A percentile compares a stretch with the other conserved stretches of the same genome.
phyloP scores from a whole-genome alignment of 1,140 invertebrate species.

The Drosophila mayri region DNA sequence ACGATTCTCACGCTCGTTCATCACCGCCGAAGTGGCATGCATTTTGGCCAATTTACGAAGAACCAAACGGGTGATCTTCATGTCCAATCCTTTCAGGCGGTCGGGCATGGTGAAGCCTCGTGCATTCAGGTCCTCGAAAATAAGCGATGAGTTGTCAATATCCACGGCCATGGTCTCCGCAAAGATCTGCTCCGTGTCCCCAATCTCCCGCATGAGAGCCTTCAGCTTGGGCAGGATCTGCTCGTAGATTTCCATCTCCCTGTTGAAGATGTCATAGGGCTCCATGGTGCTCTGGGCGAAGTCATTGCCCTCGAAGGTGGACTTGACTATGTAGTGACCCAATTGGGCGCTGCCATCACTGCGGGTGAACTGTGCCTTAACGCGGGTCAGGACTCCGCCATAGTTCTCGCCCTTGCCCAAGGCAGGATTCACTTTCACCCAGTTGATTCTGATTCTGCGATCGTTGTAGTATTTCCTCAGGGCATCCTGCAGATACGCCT shows the following conservation, averaged over 20 bases:
- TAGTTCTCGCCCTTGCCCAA: conserved; percentile 81
- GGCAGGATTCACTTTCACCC: conserved; percentile 63
- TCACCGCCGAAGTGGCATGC: conserved; percentile 86
- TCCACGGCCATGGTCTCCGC: conserved; percentile 76
- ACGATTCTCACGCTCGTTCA: conserved; percentile 71
- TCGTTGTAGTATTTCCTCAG: conserved; percentile 64
- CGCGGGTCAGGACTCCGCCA: conserved; percentile 70
- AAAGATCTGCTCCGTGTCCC: conserved; percentile 71
- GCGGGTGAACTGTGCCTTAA: conserved; percentile 50
- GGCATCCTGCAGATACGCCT: conserved; percentile 59
- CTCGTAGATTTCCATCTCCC: conserved; percentile 81
- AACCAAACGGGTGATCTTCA: conserved; percentile 85
- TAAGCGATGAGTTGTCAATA: conserved; percentile 58
- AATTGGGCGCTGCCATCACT: conserved; percentile 36
- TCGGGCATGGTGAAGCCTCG: conserved; percentile 85
- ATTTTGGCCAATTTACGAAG: conserved; percentile 86
- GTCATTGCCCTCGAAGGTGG: conserved; percentile 75
- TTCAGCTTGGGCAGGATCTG: conserved; percentile 77
- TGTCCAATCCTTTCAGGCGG: conserved; percentile 86
- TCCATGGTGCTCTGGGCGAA: conserved; percentile 65
- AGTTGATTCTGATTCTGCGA: conserved; percentile 46
- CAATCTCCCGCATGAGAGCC: conserved; percentile 58
- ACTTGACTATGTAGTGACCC: conserved; percentile 73
- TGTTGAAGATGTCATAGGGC: conserved; percentile 81
- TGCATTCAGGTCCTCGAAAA: conserved; percentile 79